Evolutionary conservation across 2,113 vertebrate species (phyloP).

Genomic region (Larimichthys crocea): DNA sequence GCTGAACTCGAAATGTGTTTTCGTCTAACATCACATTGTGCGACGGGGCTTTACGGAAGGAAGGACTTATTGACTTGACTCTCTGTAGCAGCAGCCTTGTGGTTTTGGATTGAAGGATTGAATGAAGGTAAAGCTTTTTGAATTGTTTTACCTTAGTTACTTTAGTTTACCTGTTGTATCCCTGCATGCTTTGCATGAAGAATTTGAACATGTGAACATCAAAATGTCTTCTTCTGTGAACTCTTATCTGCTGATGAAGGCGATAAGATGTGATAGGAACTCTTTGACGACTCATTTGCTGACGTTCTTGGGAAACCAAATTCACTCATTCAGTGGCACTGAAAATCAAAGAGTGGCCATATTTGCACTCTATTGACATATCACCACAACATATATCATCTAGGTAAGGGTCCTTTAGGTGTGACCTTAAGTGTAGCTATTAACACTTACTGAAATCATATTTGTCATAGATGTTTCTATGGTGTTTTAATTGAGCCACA

Average conservation of each 20-base stretch:
- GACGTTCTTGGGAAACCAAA: not conserved
- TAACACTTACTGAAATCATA: too few relatives aligned
- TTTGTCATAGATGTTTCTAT: not conserved
- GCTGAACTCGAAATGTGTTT: not conserved
- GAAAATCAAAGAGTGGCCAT: not conserved
- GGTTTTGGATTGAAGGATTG: not conserved
- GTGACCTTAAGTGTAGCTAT: not conserved
- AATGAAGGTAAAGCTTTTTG: not conserved
- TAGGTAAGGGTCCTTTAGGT: not conserved
- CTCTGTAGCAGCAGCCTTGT: not conserved
- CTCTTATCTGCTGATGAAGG: too few relatives aligned
- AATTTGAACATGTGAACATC: not conserved
- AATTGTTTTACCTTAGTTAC: not conserved
- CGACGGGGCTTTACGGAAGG: not conserved
- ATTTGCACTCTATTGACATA: not conserved
- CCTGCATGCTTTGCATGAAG: not conserved
- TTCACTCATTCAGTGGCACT: not conserved
- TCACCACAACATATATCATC: not conserved
- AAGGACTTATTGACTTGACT: constrained; percentile 20
- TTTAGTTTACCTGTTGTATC: not conserved
- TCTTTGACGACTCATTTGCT: too few relatives aligned
- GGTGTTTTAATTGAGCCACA: not conserved
- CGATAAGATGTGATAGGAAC: too few relatives aligned
- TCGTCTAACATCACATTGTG: not conserved
- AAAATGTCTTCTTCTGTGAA: too few relatives aligned